These are phyloP conservation scores for Trachymyrmex septentrionalis DNA, from an alignment of 1,140 invertebrate genomes.

Conservation along the genomic window DNA sequence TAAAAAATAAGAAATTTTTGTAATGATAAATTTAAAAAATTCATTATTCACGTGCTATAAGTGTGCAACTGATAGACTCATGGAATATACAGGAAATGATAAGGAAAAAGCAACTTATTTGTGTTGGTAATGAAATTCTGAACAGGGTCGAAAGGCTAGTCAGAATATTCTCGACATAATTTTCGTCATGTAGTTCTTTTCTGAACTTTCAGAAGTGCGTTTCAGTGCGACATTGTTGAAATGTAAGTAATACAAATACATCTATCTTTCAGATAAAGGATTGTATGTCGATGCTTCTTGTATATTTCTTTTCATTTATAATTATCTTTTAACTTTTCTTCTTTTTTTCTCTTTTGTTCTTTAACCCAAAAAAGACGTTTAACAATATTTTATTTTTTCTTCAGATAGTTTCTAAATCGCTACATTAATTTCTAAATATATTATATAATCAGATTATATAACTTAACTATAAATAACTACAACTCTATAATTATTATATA, in stretches of 20 bases:
- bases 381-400: not conserved
- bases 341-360: not conserved
- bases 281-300: no score
- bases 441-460: not conserved
- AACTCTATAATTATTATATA: no score
- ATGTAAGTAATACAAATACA: constrained; percentile 10
- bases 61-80: not conserved
- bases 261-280: not conserved
- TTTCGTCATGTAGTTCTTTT: constrained; percentile 36
- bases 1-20: not conserved
- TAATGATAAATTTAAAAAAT: not conserved
- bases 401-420: not conserved
- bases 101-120: constrained; percentile 70
- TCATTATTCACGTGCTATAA: not conserved
- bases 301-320: not conserved
- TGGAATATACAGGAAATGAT: constrained; percentile 81
- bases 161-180: constrained; percentile 52
- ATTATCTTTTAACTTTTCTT: not conserved
- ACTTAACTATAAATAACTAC: no score
- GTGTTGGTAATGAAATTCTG: constrained; percentile 77
- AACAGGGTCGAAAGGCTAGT: constrained; percentile 75
- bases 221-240: constrained; percentile 20
- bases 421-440: not conserved
- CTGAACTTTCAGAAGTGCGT: constrained; percentile 49
- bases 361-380: not conserved